Conservation (phyloP, 1,140 invertebrate genomes). For the Drusus annulatus region DNA sequence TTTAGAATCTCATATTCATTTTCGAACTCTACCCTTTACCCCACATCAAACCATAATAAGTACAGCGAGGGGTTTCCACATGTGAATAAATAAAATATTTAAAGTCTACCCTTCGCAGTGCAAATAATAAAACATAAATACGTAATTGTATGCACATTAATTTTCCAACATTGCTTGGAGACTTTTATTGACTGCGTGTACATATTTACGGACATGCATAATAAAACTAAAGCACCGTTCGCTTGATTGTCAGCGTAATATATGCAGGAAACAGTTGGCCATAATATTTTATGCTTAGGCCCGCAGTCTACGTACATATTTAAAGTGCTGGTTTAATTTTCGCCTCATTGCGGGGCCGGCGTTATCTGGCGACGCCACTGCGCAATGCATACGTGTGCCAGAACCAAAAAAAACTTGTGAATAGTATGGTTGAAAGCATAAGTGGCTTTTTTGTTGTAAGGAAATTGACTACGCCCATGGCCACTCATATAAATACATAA, state of each 20-base stretch:
- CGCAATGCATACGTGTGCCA: not conserved
- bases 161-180: not conserved
- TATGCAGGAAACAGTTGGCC: conserved; percentile 16
- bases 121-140: not conserved
- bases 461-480: too few species aligned
- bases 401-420: too few species aligned
- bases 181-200: conserved; percentile 2
- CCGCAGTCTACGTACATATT: not conserved
- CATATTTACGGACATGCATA: conserved; percentile 16
- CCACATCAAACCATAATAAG: too few species aligned
- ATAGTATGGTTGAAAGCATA: too few species aligned
- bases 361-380: not conserved
- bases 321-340: conserved; percentile 9
- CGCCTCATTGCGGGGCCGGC: conserved; percentile 1
- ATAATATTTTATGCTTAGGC: conserved; percentile 1
- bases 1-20: too few species aligned
- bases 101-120: too few species aligned
- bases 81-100: too few species aligned
- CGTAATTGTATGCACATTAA: conserved; percentile 3
- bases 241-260: not conserved
- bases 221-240: not conserved
- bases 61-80: too few species aligned
- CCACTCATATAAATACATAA: too few species aligned
- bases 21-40: too few species aligned
- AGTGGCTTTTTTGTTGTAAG: too few species aligned